Percentiles rank a stretch among this genome's conserved stretches.
These are phyloP conservation scores for Oostethus manadensis DNA, from an alignment of 2,113 vertebrate species.

Conservation along the genomic window DNA sequence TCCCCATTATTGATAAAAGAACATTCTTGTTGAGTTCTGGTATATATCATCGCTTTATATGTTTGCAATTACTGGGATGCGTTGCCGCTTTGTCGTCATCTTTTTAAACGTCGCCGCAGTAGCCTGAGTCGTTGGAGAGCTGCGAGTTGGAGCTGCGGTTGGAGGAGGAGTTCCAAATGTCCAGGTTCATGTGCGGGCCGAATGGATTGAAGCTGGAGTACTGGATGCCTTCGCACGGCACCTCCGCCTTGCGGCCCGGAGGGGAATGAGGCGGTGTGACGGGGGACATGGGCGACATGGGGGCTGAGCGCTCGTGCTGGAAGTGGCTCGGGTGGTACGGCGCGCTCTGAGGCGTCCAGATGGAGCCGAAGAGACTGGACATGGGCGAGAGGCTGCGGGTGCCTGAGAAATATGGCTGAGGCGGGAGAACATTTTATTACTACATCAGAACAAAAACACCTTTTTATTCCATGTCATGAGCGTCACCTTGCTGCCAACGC, in stretches of 20 bases:
- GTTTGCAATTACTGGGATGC: constrained; percentile 54
- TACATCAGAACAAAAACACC: neutral
- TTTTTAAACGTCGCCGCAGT: constrained; percentile 85
- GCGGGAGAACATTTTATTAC: neutral
- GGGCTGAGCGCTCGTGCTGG: constrained; percentile 70
- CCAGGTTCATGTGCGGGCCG: constrained; percentile 95
- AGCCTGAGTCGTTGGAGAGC: constrained; percentile 90
- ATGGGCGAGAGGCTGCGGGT: constrained; percentile 96
- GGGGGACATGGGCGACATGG: constrained; percentile 74
- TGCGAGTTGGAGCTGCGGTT: constrained; percentile 88
- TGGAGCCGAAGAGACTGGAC: constrained; percentile 97
- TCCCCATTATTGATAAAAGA: constrained; percentile 72
- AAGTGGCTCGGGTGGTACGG: constrained; percentile 83
- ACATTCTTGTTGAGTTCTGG: constrained; percentile 81
- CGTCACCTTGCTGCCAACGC: constrained; percentile 73
- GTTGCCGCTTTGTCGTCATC: constrained; percentile 29
- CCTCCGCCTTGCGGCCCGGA: constrained; percentile 79
- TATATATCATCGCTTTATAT: constrained; percentile 52
- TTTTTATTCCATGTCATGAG: neutral
- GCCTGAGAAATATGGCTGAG: constrained; percentile 91
- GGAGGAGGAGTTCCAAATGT: constrained; percentile 94
- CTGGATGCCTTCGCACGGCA: constrained; percentile 77
- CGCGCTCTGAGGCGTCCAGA: constrained; percentile 95
- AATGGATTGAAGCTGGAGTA: constrained; percentile 93
- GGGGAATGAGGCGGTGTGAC: constrained; percentile 68